phyloP scores from a whole-genome alignment of 2,797 vertebrate genomes.

The Sebastes vulpes region DNA sequence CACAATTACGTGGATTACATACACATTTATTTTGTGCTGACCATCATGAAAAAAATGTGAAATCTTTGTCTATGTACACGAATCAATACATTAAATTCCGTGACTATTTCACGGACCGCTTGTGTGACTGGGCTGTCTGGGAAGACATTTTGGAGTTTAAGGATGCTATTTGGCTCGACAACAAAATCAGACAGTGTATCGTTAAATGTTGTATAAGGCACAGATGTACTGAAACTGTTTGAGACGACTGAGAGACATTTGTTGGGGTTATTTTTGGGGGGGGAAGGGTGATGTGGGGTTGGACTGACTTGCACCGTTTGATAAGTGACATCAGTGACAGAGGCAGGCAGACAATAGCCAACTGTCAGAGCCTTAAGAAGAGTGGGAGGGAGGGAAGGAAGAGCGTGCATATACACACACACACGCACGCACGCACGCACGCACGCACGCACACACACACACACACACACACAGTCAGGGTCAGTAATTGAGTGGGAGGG shows the following conservation, averaged over 20 bases:
- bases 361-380: slow-evolving; percentile 61
- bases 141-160: not conserved
- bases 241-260: not conserved
- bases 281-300: slow-evolving; percentile 26
- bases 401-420: not conserved
- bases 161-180: not conserved
- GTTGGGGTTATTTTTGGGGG: not conserved
- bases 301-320: slow-evolving; percentile 53
- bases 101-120: too few relatives aligned
- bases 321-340: slow-evolving; percentile 66
- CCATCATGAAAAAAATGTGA: too few relatives aligned
- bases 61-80: too few relatives aligned
- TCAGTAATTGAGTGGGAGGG: slow-evolving; percentile 77
- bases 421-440: slow-evolving; percentile 1
- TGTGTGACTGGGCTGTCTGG: not conserved
- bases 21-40: too few relatives aligned
- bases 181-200: not conserved
- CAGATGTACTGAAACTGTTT: not conserved
- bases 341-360: slow-evolving; percentile 66
- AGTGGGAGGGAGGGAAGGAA: slow-evolving; percentile 31
- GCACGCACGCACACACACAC: slow-evolving; percentile 19
- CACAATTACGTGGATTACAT: too few relatives aligned
- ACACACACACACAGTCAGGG: slow-evolving; percentile 40
- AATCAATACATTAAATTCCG: too few relatives aligned
- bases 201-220: not conserved